phyloP scores from a whole-genome alignment of 2,797 vertebrate species.

The Peromyscus nudipes region DNA sequence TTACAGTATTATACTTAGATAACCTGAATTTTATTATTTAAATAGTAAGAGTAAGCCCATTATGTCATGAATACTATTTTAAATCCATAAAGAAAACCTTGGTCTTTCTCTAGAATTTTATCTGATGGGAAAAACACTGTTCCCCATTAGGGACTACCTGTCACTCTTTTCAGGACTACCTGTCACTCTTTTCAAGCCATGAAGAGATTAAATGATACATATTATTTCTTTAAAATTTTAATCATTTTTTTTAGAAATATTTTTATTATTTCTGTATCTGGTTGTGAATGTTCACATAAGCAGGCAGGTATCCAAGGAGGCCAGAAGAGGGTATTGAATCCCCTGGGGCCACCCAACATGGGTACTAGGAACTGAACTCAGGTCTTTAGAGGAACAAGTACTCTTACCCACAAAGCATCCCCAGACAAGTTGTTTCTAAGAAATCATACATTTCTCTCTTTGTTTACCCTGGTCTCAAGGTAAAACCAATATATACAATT shows the following conservation, averaged over 20 bases:
- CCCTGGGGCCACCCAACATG: not conserved
- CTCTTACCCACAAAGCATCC: not conserved
- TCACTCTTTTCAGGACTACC: conserved; percentile 30
- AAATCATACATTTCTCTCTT: conserved; percentile 57
- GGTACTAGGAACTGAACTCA: not conserved
- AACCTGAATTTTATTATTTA: conserved; percentile 56
- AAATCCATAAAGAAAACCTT: conserved; percentile 33
- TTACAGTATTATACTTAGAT: conserved; percentile 30
- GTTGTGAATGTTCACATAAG: not conserved
- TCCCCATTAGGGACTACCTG: not conserved
- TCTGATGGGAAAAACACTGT: not conserved
- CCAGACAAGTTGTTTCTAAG: conserved; percentile 32
- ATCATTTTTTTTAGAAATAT: not conserved
- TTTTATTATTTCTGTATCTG: not conserved
- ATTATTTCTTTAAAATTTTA: not conserved
- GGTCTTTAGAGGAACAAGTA: not conserved
- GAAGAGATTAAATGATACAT: not conserved
- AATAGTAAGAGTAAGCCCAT: conserved; percentile 55
- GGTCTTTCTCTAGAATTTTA: not conserved
- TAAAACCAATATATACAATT: conserved; percentile 43
- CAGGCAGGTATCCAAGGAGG: not conserved
- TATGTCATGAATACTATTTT: not conserved
- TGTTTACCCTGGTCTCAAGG: conserved; percentile 46
- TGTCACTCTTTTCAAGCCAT: conserved; percentile 38
- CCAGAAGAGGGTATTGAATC: not conserved